phyloP scores from a whole-genome alignment of 2,797 vertebrate species.

The Parotocinclus haroldoi region DNA sequence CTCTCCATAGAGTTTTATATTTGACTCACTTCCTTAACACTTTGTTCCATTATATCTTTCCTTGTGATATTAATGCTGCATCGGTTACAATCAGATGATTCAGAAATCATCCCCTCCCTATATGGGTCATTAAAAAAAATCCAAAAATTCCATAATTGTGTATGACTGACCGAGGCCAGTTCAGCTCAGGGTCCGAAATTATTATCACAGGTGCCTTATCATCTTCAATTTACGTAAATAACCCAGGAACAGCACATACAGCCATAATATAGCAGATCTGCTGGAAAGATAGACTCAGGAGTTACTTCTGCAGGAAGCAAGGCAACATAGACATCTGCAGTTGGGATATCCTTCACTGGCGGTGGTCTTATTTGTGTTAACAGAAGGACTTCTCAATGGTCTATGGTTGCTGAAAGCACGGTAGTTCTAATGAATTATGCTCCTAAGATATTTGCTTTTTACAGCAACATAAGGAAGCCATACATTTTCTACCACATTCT shows the following conservation, averaged over 20 bases:
- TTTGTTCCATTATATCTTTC: too few relatives aligned
- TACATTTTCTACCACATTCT: too few relatives aligned
- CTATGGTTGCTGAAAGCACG: not conserved
- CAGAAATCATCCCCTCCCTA: slow-evolving; percentile 51
- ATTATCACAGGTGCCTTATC: slow-evolving; percentile 67
- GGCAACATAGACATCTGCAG: slow-evolving; percentile 46
- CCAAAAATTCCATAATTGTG: too few relatives aligned
- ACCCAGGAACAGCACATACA: slow-evolving; percentile 53
- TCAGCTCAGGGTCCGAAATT: slow-evolving; percentile 24
- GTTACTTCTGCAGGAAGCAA: slow-evolving; percentile 41
- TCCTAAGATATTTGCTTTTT: not conserved
- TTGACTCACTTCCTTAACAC: too few relatives aligned
- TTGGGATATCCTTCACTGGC: slow-evolving; percentile 13
- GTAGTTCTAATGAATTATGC: not conserved
- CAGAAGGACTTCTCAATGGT: not conserved
- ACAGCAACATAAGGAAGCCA: too few relatives aligned
- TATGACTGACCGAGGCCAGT: slow-evolving; percentile 8
- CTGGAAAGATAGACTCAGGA: slow-evolving; percentile 54
- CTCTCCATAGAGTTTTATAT: too few relatives aligned
- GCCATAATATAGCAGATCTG: slow-evolving; percentile 43
- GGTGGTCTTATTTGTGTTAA: slow-evolving; percentile 40
- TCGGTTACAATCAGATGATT: slow-evolving; percentile 30
- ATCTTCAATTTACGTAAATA: slow-evolving; percentile 53
- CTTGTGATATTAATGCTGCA: too few relatives aligned
- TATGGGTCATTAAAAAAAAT: slow-evolving; percentile 56